Conservation (phyloP, 2,113 vertebrate genomes). For the Phaetusa simplex region DNA sequence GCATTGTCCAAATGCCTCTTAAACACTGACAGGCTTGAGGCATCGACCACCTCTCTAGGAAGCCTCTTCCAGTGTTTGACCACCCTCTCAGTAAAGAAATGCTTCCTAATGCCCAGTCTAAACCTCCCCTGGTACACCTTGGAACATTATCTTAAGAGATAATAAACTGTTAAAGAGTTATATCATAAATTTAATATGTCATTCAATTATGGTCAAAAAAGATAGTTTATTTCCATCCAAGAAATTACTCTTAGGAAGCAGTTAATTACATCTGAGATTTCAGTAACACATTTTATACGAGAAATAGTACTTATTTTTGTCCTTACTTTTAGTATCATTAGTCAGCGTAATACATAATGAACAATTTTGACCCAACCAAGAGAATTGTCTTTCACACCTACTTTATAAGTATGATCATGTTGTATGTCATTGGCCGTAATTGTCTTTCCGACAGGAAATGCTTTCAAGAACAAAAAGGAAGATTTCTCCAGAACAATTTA, state of each 20-base stretch:
- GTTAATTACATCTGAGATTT: background rate
- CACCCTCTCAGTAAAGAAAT: background rate
- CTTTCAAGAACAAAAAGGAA: conserved; percentile 3
- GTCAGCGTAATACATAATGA: background rate
- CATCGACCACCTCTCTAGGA: background rate
- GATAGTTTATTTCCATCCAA: background rate
- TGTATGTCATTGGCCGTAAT: background rate
- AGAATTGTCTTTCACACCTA: background rate
- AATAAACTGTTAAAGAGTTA: background rate
- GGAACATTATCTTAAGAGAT: background rate
- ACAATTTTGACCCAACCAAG: background rate
- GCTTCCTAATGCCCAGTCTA: background rate
- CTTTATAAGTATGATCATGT: background rate
- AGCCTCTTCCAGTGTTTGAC: background rate
- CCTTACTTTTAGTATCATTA: background rate
- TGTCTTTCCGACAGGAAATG: background rate
- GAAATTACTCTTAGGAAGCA: background rate
- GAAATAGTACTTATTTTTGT: background rate
- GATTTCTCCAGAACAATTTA: background rate
- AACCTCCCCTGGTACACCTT: background rate
- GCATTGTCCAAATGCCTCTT: background rate
- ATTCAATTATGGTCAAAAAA: background rate
- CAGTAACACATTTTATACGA: background rate
- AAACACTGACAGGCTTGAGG: background rate
- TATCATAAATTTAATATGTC: background rate